Percentiles rank a stretch among this genome's conserved stretches.
Conservation (phyloP, 2,113 vertebrate species). For the Scopus umbretta region DNA sequence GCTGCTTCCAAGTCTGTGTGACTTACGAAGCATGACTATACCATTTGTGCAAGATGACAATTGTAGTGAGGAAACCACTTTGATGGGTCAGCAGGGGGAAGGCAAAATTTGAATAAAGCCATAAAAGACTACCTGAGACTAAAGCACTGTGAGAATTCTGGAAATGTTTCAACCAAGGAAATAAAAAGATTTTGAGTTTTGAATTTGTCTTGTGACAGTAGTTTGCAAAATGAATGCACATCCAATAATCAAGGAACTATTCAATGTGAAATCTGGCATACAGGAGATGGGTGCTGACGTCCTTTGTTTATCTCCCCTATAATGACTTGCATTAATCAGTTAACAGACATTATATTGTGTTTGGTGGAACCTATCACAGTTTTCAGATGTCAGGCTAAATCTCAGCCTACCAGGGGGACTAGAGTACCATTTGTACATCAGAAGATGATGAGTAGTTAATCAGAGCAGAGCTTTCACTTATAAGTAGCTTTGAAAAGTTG, state of each 20-base stretch:
- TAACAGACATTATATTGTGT: background rate
- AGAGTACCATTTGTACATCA: background rate
- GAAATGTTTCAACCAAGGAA: background rate
- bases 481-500: background rate
- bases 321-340: background rate
- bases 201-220: background rate
- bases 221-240: background rate
- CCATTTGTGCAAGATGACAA: slow-evolving; percentile 24
- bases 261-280: background rate
- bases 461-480: background rate
- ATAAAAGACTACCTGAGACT: background rate
- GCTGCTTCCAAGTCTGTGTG: slow-evolving; percentile 29
- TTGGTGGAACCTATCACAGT: background rate
- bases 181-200: background rate
- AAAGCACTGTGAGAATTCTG: background rate
- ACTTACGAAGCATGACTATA: slow-evolving; percentile 4
- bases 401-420: background rate
- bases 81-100: slow-evolving; percentile 26
- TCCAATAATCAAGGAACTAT: background rate
- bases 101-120: background rate
- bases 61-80: slow-evolving; percentile 16
- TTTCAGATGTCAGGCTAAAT: background rate
- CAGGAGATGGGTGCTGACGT: background rate
- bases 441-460: background rate
- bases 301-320: background rate